phyloP scores from a whole-genome alignment of 2,888 invertebrate species.

The Pyrochroa serraticornis region DNA sequence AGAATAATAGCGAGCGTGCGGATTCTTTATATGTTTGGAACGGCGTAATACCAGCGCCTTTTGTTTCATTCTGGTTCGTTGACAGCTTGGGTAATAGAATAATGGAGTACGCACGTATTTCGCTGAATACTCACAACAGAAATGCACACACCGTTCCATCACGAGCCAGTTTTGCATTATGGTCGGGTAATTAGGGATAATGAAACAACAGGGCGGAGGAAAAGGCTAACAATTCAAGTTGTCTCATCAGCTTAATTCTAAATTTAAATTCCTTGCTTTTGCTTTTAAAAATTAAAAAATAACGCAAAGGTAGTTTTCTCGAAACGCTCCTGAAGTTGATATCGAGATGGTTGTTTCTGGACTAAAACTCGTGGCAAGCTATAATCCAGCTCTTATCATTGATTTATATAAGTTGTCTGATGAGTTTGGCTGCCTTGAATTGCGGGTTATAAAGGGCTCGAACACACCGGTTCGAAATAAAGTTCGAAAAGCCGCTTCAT shows the following conservation, averaged over 20 bases:
- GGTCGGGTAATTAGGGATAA: background rate
- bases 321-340: too few species aligned
- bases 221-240: too few species aligned
- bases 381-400: too few species aligned
- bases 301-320: too few species aligned
- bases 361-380: too few species aligned
- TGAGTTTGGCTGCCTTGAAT: background rate
- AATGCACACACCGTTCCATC: background rate
- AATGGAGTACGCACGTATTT: conserved; percentile 17
- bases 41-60: conserved; percentile 12
- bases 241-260: too few species aligned
- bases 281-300: conserved; percentile 1
- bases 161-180: background rate
- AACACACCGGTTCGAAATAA: conserved; percentile 1
- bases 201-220: background rate
- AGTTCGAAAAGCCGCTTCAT: conserved; percentile 24
- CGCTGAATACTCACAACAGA: background rate
- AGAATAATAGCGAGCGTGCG: conserved; percentile 10
- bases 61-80: conserved; percentile 14
- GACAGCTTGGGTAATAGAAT: conserved; percentile 23
- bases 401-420: too few species aligned
- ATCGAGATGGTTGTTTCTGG: too few species aligned
- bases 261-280: background rate
- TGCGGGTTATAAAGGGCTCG: background rate
- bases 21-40: conserved; percentile 8